A percentile compares a stretch with the other conserved stretches of the same genome.
phyloP scores from a whole-genome alignment of 2,113 vertebrate species.

The Salvelinus namaycush region DNA sequence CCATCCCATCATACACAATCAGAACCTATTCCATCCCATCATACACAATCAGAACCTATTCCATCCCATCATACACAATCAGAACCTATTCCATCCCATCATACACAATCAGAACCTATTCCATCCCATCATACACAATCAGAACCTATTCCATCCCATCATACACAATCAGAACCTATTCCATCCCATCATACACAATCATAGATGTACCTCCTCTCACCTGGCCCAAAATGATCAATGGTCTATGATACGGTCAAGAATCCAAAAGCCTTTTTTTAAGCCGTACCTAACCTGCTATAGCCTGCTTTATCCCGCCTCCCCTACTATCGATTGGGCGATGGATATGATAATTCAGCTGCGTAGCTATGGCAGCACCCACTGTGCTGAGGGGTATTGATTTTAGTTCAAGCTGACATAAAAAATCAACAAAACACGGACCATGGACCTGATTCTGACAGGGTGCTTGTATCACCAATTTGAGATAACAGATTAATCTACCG shows the following conservation, averaged over 20 bases:
- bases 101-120: no score
- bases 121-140: no score
- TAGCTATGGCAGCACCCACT: conserved; percentile 20
- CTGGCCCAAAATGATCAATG: not conserved
- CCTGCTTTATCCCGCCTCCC: conserved; percentile 5
- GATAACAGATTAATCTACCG: conserved; percentile 5
- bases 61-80: no score
- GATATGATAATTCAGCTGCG: conserved; percentile 17
- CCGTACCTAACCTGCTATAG: not conserved
- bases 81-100: no score
- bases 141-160: no score
- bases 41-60: no score
- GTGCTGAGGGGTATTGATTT: conserved; percentile 43
- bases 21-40: no score
- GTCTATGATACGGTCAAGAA: conserved; percentile 12
- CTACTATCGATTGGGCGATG: conserved; percentile 18
- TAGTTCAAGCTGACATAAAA: conserved; percentile 47
- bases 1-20: no score
- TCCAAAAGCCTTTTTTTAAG: not conserved
- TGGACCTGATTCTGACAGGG: conserved; percentile 18
- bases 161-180: no score
- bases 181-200: not conserved
- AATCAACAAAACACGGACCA: conserved; percentile 34
- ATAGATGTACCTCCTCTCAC: not conserved
- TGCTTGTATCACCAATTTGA: conserved; percentile 27